phyloP scores from a whole-genome alignment of 2,888 invertebrate species.

The Tolmerus cingulatus region DNA sequence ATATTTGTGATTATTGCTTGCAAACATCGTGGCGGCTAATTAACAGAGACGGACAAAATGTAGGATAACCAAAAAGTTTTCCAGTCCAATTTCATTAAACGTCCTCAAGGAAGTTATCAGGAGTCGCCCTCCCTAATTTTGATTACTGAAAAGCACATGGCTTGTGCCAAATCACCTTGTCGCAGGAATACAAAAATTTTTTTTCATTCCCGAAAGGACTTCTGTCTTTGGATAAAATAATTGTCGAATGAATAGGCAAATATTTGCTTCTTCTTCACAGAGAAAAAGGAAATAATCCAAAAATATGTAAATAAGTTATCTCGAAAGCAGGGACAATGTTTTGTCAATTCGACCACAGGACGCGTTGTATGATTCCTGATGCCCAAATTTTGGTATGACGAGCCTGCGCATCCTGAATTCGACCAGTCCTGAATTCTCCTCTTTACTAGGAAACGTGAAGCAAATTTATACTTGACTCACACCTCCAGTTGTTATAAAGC shows the following conservation, averaged over 20 bases:
- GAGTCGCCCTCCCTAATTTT: neutral
- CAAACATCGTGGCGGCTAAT: neutral
- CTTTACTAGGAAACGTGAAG: neutral
- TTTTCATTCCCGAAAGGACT: neutral
- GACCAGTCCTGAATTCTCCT: neutral
- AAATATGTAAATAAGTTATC: slow-evolving; percentile 25
- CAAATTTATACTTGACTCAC: neutral
- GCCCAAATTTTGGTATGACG: neutral
- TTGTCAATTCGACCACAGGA: slow-evolving; percentile 4
- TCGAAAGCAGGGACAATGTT: neutral
- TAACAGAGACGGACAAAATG: neutral
- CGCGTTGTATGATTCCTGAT: neutral
- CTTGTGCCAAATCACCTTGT: slow-evolving; percentile 8
- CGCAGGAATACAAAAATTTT: neutral
- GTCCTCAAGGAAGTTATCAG: neutral
- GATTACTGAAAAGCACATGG: slow-evolving; percentile 18
- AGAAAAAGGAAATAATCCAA: slow-evolving; percentile 18
- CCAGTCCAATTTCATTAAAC: slow-evolving; percentile 8
- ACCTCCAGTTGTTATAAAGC: neutral
- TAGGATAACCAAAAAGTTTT: slow-evolving; percentile 10
- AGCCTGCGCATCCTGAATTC: neutral
- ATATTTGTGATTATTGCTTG: neutral
- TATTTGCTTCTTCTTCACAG: slow-evolving; percentile 22
- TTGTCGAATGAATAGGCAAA: slow-evolving; percentile 20
- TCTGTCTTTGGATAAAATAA: neutral